Evolutionary conservation across 2,797 vertebrate genomes (phyloP).

Genomic region (Sebastes cheni): DNA sequence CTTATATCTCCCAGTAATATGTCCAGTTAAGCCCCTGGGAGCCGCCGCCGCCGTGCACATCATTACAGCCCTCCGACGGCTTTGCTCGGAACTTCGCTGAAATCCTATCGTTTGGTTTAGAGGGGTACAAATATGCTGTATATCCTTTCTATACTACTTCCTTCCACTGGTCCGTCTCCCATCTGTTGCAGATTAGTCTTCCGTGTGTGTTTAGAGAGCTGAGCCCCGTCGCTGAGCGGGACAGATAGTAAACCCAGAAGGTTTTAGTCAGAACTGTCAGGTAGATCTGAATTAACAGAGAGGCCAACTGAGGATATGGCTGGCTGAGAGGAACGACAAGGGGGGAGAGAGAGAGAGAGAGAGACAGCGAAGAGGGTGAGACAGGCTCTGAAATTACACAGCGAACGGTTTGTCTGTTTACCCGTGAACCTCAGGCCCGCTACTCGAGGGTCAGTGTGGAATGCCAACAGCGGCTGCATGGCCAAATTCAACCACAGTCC

Average conservation of each 20-base stretch:
- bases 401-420: conserved; percentile 63
- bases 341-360: not conserved
- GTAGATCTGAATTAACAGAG: conserved; percentile 76
- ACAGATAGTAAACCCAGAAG: conserved; percentile 75
- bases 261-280: conserved; percentile 76
- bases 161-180: conserved; percentile 53
- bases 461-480: conserved; percentile 57
- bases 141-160: conserved; percentile 72
- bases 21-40: conserved; percentile 59
- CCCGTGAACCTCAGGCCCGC: conserved; percentile 66
- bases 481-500: conserved; percentile 50
- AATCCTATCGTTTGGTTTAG: conserved; percentile 71
- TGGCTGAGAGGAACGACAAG: conserved; percentile 36
- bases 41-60: conserved; percentile 49
- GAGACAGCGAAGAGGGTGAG: conserved; percentile 22
- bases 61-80: conserved; percentile 55
- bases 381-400: conserved; percentile 30
- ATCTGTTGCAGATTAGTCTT: conserved; percentile 79
- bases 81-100: conserved; percentile 55
- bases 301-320: conserved; percentile 74
- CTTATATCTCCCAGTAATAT: conserved; percentile 64
- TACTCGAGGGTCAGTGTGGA: conserved; percentile 71
- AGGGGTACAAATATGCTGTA: conserved; percentile 68
- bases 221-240: conserved; percentile 55
- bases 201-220: conserved; percentile 72